These are phyloP conservation scores for Dromococcyx pavoninus DNA, from an alignment of 2,797 vertebrate species.

Conservation along the genomic window DNA sequence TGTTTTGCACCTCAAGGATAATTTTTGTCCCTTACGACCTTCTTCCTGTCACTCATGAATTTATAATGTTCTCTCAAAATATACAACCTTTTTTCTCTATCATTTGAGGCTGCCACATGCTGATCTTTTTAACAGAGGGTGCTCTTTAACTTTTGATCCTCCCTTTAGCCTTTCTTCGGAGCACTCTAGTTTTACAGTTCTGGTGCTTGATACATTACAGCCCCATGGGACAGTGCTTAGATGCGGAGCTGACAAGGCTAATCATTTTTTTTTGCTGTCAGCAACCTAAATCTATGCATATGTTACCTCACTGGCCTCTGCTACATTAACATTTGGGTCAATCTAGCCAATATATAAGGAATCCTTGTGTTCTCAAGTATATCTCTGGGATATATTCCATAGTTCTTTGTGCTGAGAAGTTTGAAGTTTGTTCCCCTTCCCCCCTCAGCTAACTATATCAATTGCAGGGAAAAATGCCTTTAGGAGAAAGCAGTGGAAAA, in stretches of 20 bases:
- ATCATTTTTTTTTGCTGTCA: neutral
- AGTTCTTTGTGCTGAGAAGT: neutral
- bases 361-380: neutral
- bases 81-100: neutral
- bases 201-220: neutral
- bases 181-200: neutral
- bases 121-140: neutral
- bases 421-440: rapidly evolving
- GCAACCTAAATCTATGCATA: neutral
- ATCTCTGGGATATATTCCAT: neutral
- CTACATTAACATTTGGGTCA: neutral
- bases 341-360: neutral
- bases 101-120: neutral
- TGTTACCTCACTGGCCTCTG: neutral
- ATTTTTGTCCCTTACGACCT: neutral
- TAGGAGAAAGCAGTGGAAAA: neutral
- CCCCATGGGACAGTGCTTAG: neutral
- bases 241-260: neutral
- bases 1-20: neutral
- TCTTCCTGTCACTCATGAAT: neutral
- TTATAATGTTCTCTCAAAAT: neutral
- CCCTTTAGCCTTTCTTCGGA: neutral
- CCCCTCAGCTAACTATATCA: neutral
- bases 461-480: neutral
- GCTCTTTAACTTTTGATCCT: neutral